Evolutionary conservation across 2,888 invertebrate genomes (phyloP).

Genomic region (Kryphioiulus occultus): DNA sequence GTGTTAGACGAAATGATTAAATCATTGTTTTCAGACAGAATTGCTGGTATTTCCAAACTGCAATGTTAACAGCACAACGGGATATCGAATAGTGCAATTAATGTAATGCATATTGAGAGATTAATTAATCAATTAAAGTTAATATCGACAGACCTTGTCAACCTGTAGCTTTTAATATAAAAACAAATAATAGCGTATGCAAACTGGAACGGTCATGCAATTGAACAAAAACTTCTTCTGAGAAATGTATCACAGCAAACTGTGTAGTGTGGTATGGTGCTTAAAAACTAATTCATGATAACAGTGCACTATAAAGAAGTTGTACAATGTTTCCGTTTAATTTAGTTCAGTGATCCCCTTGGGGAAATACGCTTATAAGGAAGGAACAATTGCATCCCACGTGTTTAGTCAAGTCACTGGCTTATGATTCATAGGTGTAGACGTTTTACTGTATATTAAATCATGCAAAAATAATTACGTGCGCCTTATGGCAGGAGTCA

Average conservation of each 20-base stretch:
- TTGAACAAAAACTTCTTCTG: neutral
- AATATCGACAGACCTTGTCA: too few species aligned
- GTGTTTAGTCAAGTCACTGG: neutral
- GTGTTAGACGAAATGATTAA: neutral
- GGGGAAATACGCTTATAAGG: neutral
- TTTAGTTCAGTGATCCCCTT: neutral
- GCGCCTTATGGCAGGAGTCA: neutral
- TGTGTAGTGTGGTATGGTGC: neutral
- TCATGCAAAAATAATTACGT: neutral
- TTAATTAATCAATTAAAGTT: neutral
- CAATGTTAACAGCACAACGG: neutral
- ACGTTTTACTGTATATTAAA: neutral
- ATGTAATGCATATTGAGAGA: neutral
- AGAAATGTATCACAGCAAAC: neutral
- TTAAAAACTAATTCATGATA: neutral
- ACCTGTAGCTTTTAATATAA: neutral
- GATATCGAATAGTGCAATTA: neutral
- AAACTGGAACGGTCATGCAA: neutral
- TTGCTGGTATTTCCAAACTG: neutral
- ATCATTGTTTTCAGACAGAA: neutral
- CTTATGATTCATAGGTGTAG: slow-evolving; percentile 12
- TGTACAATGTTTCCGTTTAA: neutral
- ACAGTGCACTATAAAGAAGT: neutral
- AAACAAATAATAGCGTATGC: neutral
- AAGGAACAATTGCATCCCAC: neutral